Evolutionary conservation across 2,888 invertebrate species (phyloP).

Genomic region (Allacma fusca): DNA sequence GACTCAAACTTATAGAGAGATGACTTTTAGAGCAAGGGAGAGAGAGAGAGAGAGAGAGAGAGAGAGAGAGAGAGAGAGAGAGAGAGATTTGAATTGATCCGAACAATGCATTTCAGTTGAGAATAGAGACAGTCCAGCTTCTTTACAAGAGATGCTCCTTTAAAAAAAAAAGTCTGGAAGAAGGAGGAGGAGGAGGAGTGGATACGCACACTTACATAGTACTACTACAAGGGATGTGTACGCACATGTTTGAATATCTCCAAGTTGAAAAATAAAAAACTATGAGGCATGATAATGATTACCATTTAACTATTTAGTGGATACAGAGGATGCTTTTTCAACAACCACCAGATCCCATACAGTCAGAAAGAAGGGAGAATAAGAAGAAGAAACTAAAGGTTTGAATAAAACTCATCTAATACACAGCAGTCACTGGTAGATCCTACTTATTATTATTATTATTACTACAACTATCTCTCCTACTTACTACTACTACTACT

Average conservation of each 20-base stretch:
- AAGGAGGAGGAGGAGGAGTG: neutral
- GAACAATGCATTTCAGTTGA: slow-evolving; percentile 12
- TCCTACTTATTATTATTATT: no score
- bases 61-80: neutral
- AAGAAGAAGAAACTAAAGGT: neutral
- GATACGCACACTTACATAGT: slow-evolving; percentile 7
- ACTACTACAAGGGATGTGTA: neutral
- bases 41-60: no score
- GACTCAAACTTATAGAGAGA: no score
- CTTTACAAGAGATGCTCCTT: slow-evolving; percentile 5
- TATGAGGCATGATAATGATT: slow-evolving; percentile 7
- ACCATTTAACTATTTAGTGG: slow-evolving; percentile 12
- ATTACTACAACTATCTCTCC: no score
- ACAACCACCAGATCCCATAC: neutral
- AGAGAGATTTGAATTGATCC: slow-evolving; percentile 14
- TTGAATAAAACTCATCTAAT: no score
- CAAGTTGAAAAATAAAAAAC: neutral
- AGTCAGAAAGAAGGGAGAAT: neutral
- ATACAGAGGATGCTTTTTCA: neutral
- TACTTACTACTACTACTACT: no score
- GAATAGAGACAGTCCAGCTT: neutral
- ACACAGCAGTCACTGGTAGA: no score
- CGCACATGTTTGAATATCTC: neutral
- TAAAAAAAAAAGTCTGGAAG: slow-evolving; percentile 10
- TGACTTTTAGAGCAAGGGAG: neutral